Conservation (phyloP, 1,140 invertebrate species). For the Saccostrea glomerata region DNA sequence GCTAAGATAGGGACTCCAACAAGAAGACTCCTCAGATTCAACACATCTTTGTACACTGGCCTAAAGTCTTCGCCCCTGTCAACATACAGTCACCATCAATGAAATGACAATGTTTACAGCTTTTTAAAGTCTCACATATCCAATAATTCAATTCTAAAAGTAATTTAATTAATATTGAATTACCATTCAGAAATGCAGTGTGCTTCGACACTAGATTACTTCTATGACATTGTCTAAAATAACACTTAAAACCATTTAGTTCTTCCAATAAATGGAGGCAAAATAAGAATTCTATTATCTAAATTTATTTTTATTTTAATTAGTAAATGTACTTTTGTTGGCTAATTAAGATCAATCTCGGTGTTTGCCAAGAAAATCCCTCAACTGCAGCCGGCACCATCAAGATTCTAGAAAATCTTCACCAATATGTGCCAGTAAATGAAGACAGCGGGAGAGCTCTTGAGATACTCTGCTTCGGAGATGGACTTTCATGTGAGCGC, state of each 20-base stretch:
- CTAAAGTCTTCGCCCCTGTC: constrained; percentile 48
- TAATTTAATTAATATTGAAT: background rate
- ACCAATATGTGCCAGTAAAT: background rate
- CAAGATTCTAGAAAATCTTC: background rate
- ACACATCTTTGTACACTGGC: constrained; percentile 26
- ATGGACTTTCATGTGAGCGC: constrained; percentile 23
- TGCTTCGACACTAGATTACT: background rate
- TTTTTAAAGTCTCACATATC: background rate
- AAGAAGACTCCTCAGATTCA: too few relatives aligned
- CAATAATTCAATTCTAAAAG: too few relatives aligned
- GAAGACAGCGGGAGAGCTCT: background rate
- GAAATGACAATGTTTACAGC: background rate
- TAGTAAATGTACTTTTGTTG: too few relatives aligned
- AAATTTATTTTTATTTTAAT: too few relatives aligned
- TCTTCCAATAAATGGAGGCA: too few relatives aligned
- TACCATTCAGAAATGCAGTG: constrained; percentile 4
- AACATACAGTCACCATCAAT: background rate
- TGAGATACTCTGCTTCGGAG: background rate
- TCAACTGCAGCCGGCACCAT: background rate
- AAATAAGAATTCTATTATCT: too few relatives aligned
- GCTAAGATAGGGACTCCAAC: constrained; percentile 3
- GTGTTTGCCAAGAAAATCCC: background rate
- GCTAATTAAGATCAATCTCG: background rate
- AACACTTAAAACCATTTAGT: too few relatives aligned
- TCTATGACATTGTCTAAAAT: background rate